These are phyloP conservation scores for Polydesmus complanatus DNA, from an alignment of 2,888 invertebrate species.

Conservation along the genomic window DNA sequence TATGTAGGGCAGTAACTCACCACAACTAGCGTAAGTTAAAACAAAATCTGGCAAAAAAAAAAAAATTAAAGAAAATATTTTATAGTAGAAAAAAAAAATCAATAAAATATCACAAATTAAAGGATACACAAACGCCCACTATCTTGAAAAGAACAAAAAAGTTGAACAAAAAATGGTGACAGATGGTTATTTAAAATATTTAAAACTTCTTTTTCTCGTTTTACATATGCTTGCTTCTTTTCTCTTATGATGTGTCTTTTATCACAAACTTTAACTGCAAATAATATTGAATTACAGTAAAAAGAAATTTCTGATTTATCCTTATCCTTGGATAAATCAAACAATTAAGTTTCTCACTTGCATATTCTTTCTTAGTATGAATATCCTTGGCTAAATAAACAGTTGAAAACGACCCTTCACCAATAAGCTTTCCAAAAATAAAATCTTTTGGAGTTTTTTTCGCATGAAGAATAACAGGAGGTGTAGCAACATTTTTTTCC, in stretches of 20 bases:
- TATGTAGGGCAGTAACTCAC: slow-evolving; percentile 83
- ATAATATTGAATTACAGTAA: slow-evolving; percentile 22
- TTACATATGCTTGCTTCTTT: slow-evolving; percentile 82
- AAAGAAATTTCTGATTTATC: too few relatives aligned
- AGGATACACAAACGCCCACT: slow-evolving; percentile 60
- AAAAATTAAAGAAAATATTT: not conserved
- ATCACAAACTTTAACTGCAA: slow-evolving; percentile 92
- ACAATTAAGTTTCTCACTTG: too few relatives aligned
- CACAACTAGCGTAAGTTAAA: slow-evolving; percentile 83
- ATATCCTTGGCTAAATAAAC: slow-evolving; percentile 36
- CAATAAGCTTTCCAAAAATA: slow-evolving; percentile 86
- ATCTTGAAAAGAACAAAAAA: slow-evolving; percentile 96
- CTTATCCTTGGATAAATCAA: too few relatives aligned
- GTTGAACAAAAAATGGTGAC: slow-evolving; percentile 72
- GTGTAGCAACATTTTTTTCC: too few relatives aligned
- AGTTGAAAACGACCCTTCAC: slow-evolving; percentile 93
- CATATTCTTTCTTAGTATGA: slow-evolving; percentile 8
- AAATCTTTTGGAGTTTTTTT: slow-evolving; percentile 75
- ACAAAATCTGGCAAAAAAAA: slow-evolving; percentile 57
- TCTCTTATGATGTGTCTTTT: slow-evolving; percentile 85
- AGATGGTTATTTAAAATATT: slow-evolving; percentile 60
- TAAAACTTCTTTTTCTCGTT: slow-evolving; percentile 86
- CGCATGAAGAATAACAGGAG: too few relatives aligned
- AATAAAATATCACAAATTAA: slow-evolving; percentile 23
- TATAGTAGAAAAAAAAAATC: not conserved